Percentiles rank a stretch among this genome's conserved stretches.
Conservation (phyloP, 2,113 vertebrate species). For the Aptenodytes forsteri region DNA sequence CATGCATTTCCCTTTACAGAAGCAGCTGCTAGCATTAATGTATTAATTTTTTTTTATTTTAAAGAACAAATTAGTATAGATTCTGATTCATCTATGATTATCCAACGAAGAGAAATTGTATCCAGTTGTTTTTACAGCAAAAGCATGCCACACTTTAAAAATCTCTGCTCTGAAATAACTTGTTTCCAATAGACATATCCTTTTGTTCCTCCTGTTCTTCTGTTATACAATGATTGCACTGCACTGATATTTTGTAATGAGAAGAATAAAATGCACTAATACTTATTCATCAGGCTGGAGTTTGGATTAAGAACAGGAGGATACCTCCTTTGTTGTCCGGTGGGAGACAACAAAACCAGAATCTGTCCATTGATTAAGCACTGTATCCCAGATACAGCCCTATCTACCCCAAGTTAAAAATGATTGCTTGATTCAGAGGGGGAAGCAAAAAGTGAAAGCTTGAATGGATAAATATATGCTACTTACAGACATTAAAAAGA, state of each 20-base stretch:
- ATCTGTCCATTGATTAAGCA: fast-evolving
- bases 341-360: neutral
- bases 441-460: neutral
- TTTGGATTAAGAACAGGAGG: neutral
- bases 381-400: neutral
- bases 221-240: neutral
- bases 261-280: neutral
- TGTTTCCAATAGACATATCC: neutral
- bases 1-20: neutral
- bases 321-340: fast-evolving
- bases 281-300: neutral
- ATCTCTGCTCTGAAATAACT: neutral
- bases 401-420: neutral
- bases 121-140: neutral
- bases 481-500: neutral
- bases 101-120: neutral
- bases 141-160: neutral
- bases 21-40: neutral
- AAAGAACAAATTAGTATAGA: neutral
- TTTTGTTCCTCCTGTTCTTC: neutral
- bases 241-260: neutral
- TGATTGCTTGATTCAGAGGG: neutral
- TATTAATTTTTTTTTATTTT: neutral
- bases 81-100: neutral
- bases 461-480: neutral